phyloP scores from a whole-genome alignment of 2,888 invertebrate genomes.

The Cheilosia soror region DNA sequence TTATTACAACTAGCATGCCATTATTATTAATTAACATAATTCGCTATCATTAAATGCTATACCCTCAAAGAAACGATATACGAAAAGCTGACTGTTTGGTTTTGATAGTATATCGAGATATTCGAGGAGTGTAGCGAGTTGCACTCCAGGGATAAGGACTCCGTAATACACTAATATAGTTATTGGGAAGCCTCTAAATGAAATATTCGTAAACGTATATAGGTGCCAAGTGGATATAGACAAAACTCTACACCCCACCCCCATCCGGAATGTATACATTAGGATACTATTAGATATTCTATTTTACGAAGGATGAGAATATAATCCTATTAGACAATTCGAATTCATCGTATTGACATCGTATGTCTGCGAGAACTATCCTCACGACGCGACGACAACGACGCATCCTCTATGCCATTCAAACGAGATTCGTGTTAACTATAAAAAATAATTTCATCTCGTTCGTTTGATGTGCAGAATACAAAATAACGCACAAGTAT shows the following conservation, averaged over 20 bases:
- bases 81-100: slow-evolving; percentile 11
- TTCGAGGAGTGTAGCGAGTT: slow-evolving; percentile 18
- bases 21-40: slow-evolving; percentile 68
- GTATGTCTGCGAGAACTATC: slow-evolving; percentile 6
- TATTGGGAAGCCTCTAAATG: slow-evolving; percentile 31
- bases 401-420: slow-evolving; percentile 3
- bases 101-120: slow-evolving; percentile 14
- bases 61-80: slow-evolving; percentile 33
- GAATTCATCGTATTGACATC: slow-evolving; percentile 59
- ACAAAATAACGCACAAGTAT: slow-evolving; percentile 58
- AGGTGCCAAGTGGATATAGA: slow-evolving; percentile 5
- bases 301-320: slow-evolving; percentile 17
- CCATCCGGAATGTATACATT: slow-evolving; percentile 37
- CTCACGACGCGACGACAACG: neutral
- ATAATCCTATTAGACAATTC: slow-evolving; percentile 65
- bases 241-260: slow-evolving; percentile 11
- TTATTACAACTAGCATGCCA: slow-evolving; percentile 38
- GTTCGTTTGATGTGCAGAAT: slow-evolving; percentile 63
- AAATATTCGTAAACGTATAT: slow-evolving; percentile 17
- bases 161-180: slow-evolving; percentile 35
- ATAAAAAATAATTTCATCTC: slow-evolving; percentile 63
- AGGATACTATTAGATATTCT: slow-evolving; percentile 53
- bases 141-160: slow-evolving; percentile 44
- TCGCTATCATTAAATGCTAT: slow-evolving; percentile 53
- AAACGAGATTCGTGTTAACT: slow-evolving; percentile 43